A percentile compares a stretch with the other conserved stretches of the same genome.
Evolutionary conservation across 2,888 invertebrate species (phyloP).

Genomic region (Drepanosiphum platanoidis): DNA sequence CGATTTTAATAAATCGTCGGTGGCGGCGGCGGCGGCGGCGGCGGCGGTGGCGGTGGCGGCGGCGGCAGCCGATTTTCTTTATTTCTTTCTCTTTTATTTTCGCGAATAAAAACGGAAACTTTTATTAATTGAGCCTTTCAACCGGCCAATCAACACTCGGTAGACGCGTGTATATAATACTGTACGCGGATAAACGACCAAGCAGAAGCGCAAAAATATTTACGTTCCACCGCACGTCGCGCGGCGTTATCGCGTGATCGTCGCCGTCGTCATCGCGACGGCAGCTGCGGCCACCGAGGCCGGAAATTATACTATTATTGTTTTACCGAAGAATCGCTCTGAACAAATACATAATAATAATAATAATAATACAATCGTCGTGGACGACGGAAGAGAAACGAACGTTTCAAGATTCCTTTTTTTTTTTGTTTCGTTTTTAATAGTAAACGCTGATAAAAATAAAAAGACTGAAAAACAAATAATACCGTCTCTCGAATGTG

Average conservation of each 20-base stretch:
- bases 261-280: too few relatives aligned
- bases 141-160: constrained; percentile 23
- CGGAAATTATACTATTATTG: too few relatives aligned
- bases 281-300: too few relatives aligned
- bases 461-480: not conserved
- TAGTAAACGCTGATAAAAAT: not conserved
- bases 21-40: constrained; percentile 6
- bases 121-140: constrained; percentile 46
- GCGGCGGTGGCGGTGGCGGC: too few relatives aligned
- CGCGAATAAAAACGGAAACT: constrained; percentile 22
- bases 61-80: constrained; percentile 41
- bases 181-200: not conserved
- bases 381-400: not conserved
- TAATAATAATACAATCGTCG: too few relatives aligned
- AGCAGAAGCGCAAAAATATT: not conserved
- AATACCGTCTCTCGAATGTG: not conserved
- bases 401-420: too few relatives aligned
- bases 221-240: not conserved
- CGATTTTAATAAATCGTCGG: constrained; percentile 56
- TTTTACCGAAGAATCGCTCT: too few relatives aligned
- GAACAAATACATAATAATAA: too few relatives aligned
- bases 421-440: too few relatives aligned
- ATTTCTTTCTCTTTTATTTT: constrained; percentile 23
- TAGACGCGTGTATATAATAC: not conserved
- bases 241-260: not conserved